Base-by-base conservation (phyloP, 2,888 invertebrate species). In the Hydriomena furcata region DNA sequence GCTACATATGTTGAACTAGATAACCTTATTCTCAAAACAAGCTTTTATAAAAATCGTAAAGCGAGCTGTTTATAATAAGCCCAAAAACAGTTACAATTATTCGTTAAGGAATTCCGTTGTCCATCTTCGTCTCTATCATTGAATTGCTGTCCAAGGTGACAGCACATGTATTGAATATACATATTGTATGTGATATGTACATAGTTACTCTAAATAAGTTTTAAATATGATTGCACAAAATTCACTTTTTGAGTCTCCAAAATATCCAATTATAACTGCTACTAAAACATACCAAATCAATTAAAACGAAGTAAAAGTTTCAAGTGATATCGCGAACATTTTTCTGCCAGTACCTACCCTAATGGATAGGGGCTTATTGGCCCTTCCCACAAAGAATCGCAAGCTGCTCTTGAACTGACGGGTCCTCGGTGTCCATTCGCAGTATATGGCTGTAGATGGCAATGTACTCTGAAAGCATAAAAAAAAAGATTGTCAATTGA, bases 271-370 rank as follows among this genome's bases (percentile, higher is more conserved):
- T 23, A 20, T 44, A 34, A 41, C 6, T 13, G n/a, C n/a, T n/a
- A n/a, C n/a, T n/a, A n/a, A n/a, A 21, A 31, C 21, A 13, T 32
- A 32, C 13, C 13, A n/a, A 31, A 13, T 24, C 23, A 25, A 32
- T 75, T 76, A 71, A 69, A 86, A 86, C 56, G 82, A 82, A 53
- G 79, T 76, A 61, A 84, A 87, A 36, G 84, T 80, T 13, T 52
- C 59, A 2, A 87, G 68, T 17, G 82, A 79, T 4, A 87, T 63
- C 11, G 73, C 71, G 52, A 85, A 83, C 79, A 84, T 82, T 58
- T 83, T 84, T 47, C 77, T 74, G 1, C 76, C 83, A 5, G 65
- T 76, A n/a, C n/a, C n/a, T n/a, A n/a, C n/a, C n/a, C n/a, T n/a
- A 36, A 86, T 74, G 2, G 71, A 66, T 1, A 86, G 61, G 0